Percentiles rank a stretch among this genome's conserved stretches.
phyloP scores from a whole-genome alignment of 2,797 vertebrate species.

The Coracias cyanogaster region DNA sequence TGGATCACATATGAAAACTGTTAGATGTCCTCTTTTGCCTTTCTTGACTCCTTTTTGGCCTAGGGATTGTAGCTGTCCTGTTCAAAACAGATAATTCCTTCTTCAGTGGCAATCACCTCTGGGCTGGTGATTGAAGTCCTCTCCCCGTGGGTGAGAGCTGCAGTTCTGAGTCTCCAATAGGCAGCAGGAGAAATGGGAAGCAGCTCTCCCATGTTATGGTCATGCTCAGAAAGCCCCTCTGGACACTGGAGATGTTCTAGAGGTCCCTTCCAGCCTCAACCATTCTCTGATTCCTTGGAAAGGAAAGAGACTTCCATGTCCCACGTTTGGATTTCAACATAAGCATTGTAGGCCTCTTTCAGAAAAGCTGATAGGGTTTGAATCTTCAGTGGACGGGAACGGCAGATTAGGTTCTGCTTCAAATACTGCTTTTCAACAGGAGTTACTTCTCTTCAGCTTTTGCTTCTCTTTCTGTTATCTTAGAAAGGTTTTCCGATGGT shows the following conservation, averaged over 20 bases:
- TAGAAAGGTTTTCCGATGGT: not conserved
- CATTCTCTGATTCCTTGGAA: not conserved
- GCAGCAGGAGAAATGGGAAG: not conserved
- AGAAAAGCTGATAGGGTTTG: not conserved
- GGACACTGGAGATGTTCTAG: not conserved
- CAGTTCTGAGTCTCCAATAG: not conserved
- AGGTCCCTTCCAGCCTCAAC: not conserved
- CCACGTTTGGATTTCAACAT: not conserved
- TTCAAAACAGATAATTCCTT: not conserved
- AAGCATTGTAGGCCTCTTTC: not conserved
- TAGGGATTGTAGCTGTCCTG: not conserved
- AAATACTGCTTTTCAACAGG: not conserved
- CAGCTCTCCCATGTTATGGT: not conserved
- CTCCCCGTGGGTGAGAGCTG: not conserved
- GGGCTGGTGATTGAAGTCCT: not conserved
- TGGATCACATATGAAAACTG: not conserved
- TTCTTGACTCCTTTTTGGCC: not conserved
- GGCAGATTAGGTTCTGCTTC: not conserved
- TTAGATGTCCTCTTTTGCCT: not conserved
- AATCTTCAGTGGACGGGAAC: not conserved
- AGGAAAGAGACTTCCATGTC: not conserved
- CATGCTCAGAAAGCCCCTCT: not conserved
- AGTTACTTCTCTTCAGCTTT: not conserved
- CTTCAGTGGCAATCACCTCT: not conserved
- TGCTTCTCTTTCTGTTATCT: not conserved